A percentile compares a stretch with the other conserved stretches of the same genome.
phyloP scores from a whole-genome alignment of 35 echinoderm and acorn worm species.

The Apostichopus californicus region DNA sequence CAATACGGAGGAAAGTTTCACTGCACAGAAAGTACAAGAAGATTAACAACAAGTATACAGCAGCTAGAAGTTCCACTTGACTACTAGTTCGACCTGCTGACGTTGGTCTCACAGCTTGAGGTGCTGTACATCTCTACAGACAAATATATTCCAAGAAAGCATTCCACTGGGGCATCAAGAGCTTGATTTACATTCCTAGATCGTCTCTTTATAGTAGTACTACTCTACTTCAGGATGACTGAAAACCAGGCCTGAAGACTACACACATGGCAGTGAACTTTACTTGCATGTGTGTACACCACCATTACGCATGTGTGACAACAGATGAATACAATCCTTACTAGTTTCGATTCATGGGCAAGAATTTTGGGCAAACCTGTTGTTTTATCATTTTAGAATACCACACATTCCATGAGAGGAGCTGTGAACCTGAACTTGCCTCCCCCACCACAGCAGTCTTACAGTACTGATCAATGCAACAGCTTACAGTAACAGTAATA shows the following conservation, averaged over 20 bases:
- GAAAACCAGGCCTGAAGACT: not conserved
- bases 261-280: not conserved
- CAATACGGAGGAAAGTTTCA: too few relatives aligned
- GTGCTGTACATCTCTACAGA: not conserved
- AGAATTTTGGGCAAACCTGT: conserved; percentile 36
- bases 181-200: conserved; percentile 36
- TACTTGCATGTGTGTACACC: not conserved
- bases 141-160: conserved; percentile 22
- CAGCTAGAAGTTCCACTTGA: too few relatives aligned
- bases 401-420: conserved; percentile 38
- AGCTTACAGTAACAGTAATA: not conserved
- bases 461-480: not conserved
- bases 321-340: not conserved
- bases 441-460: not conserved
- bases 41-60: too few relatives aligned
- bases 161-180: conserved; percentile 4
- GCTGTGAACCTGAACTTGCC: not conserved
- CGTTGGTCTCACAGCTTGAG: not conserved
- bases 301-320: not conserved
- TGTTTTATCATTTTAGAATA: conserved; percentile 35
- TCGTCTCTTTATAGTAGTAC: conserved; percentile 1
- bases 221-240: not conserved
- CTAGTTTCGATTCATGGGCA: not conserved
- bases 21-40: too few relatives aligned
- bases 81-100: not conserved